Evolutionary conservation across 2,113 vertebrate genomes (phyloP), one percentile per base, ranked within the genome.

Genomic region (Noctilio leporinus): DNA sequence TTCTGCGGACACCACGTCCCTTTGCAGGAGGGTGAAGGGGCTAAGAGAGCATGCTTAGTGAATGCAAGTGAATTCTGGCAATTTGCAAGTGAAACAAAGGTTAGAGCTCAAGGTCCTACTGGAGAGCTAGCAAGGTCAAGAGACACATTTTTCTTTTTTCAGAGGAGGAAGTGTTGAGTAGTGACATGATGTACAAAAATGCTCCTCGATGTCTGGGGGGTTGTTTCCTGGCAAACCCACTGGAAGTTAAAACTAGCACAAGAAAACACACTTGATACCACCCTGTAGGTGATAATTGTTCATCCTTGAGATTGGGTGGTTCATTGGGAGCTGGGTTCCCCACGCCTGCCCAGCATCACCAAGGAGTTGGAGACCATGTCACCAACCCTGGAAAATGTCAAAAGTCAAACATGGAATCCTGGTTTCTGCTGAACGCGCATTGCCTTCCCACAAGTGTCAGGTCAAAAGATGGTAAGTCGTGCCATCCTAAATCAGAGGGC

Each of bases 1-100:
- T 35, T 82, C 45, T 67, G 51, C 3, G 16, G 24, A 24, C 0
- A 20, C 0, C 0, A 26, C 0, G 17, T 17, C 55, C 1, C 1
- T 22, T 38, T 33, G 65, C 49, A 17, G 62, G 26, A 51, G 55
- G 22, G 3, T 1, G 28, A 51, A 22, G 3, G 35, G 35, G 38
- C 35, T 0, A 1, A 35, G 82, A 40, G 11, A 65, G 45, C 33
- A 33, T 22, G 35, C 9, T 4, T 5, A 26, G 28, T 17, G 35
- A 19, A 4, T 1, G 0, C 3, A 1, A 86, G 2, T 16, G 5
- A 10, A 16, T 24, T 22, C 10, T 7, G 20, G 38, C 51, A 2
- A 16, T 17, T 35, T 16, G 67, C 12, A 43, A 53, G 4, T 11
- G 28, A 33, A 30, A 17, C 20, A 26, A 43, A 73, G 26, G 33